Conservation (phyloP, 1,140 invertebrate genomes). For the Aphaenogaster rudis region DNA sequence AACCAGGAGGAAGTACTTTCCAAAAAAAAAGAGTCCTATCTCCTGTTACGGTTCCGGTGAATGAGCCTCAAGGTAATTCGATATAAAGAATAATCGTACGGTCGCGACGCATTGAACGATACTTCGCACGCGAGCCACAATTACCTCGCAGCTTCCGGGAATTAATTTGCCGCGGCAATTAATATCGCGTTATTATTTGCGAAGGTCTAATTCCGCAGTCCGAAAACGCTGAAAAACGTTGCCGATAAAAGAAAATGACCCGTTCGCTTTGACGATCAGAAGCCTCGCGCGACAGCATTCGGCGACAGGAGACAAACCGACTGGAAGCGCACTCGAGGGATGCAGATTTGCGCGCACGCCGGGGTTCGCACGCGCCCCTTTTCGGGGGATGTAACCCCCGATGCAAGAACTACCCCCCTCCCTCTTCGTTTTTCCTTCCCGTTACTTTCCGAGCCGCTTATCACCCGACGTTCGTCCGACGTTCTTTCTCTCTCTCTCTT, state of each 20-base stretch:
- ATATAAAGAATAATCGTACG: conserved; percentile 54
- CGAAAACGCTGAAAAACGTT: neutral
- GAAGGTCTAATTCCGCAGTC: neutral
- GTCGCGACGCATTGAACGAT: neutral
- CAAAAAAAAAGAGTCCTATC: conserved; percentile 35
- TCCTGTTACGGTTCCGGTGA: conserved; percentile 67
- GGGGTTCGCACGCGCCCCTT: neutral
- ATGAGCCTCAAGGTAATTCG: conserved; percentile 56
- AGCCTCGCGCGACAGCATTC: neutral
- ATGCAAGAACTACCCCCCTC: neutral
- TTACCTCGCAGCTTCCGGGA: neutral
- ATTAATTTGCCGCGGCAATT: conserved; percentile 20
- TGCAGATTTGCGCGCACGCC: neutral
- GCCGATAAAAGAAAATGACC: neutral
- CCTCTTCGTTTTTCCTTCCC: neutral
- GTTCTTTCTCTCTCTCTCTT: conserved; percentile 2
- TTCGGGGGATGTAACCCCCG: neutral
- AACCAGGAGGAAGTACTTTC: conserved; percentile 36
- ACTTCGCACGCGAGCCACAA: neutral
- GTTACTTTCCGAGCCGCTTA: conserved; percentile 8
- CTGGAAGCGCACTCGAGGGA: neutral
- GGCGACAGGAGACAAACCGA: neutral
- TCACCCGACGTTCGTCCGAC: neutral
- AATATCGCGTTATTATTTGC: neutral
- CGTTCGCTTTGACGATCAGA: neutral